Evolutionary conservation across 2,797 vertebrate genomes (phyloP).

Genomic region (Sebastes steindachneri): DNA sequence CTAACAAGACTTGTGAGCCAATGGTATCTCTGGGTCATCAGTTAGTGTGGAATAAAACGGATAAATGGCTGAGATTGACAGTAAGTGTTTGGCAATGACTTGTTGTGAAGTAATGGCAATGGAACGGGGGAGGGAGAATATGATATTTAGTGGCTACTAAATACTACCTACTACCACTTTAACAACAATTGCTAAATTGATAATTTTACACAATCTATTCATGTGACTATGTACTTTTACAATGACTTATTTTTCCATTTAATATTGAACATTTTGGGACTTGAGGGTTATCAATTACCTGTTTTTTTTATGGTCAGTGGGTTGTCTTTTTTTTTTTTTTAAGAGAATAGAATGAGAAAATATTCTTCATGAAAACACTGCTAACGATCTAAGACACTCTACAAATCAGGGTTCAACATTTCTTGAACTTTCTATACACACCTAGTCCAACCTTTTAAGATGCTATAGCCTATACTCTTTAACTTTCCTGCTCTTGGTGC

Average conservation of each 20-base stretch:
- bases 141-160: too few species aligned
- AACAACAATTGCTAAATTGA: background rate
- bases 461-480: background rate
- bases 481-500: background rate
- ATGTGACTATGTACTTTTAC: background rate
- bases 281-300: background rate
- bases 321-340: background rate
- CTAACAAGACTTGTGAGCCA: too few species aligned
- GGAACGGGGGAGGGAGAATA: too few species aligned
- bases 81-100: too few species aligned
- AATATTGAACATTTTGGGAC: background rate
- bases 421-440: background rate
- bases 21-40: too few species aligned
- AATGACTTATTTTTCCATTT: background rate
- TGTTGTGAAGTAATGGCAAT: too few species aligned
- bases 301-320: background rate
- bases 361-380: background rate
- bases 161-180: too few species aligned
- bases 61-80: too few species aligned
- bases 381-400: background rate
- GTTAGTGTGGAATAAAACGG: too few species aligned
- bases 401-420: background rate
- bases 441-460: background rate
- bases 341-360: background rate
- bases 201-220: background rate